Conservation (phyloP, 2,888 invertebrate species). For the Sialis fuliginosa region DNA sequence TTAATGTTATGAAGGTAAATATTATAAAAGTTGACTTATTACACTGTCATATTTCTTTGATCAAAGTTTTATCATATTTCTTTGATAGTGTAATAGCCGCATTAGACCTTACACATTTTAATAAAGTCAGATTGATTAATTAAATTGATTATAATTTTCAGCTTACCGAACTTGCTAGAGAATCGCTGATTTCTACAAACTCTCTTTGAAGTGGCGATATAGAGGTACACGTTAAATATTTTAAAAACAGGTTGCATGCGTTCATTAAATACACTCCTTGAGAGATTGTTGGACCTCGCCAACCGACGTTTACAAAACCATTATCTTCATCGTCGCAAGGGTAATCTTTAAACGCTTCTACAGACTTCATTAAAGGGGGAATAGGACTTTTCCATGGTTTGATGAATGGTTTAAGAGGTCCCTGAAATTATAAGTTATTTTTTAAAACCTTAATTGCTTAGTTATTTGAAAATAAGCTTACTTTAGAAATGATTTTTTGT, state of each 20-base stretch:
- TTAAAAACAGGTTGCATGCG: conserved; percentile 49
- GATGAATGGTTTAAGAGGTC: conserved; percentile 34
- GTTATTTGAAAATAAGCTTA: conserved; percentile 15
- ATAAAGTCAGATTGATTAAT: not conserved
- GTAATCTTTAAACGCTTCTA: conserved; percentile 42
- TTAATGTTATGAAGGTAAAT: too few species aligned
- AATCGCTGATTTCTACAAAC: conserved; percentile 68
- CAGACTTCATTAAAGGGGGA: conserved; percentile 39
- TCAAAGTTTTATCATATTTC: too few species aligned
- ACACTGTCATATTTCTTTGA: too few species aligned
- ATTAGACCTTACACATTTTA: too few species aligned
- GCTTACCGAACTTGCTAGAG: conserved; percentile 59
- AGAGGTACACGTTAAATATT: conserved; percentile 74
- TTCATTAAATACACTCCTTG: conserved; percentile 37
- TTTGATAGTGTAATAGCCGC: too few species aligned
- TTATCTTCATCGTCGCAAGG: conserved; percentile 70
- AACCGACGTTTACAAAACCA: conserved; percentile 59
- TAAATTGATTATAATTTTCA: conserved; percentile 5
- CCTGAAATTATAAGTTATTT: conserved; percentile 19
- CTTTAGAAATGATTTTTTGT: conserved; percentile 53
- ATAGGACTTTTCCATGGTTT: conserved; percentile 63
- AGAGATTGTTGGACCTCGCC: conserved; percentile 58
- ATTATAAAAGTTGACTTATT: too few species aligned
- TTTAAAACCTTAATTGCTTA: too few species aligned
- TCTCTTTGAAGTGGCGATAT: conserved; percentile 68